Conservation (phyloP, 2,113 vertebrate species). For the Daubentonia madagascariensis region DNA sequence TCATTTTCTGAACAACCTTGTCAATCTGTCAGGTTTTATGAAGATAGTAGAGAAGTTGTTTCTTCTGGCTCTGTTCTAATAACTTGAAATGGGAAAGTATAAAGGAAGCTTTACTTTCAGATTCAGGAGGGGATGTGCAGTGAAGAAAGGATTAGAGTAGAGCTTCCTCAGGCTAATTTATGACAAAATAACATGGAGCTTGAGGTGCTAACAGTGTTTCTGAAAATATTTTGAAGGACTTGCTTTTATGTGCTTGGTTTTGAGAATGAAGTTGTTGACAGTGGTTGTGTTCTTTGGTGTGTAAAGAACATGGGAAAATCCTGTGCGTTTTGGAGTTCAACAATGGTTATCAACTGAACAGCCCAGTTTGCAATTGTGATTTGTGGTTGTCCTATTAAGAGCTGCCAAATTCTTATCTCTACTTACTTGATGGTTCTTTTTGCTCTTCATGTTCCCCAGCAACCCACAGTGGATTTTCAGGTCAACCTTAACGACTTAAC, state of each 20-base stretch:
- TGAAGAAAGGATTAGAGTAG: neutral
- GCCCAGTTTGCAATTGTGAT: neutral
- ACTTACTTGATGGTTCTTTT: neutral
- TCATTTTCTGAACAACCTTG: neutral
- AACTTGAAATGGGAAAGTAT: neutral
- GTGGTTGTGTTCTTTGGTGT: constrained; percentile 1
- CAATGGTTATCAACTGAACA: neutral
- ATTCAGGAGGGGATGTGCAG: neutral
- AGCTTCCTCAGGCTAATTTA: neutral
- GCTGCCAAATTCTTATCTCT: neutral
- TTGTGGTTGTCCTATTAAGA: neutral
- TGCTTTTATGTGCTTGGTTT: neutral
- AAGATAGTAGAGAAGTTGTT: neutral
- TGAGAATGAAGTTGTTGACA: neutral
- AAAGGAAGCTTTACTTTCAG: neutral
- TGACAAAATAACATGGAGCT: neutral
- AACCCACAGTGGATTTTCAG: neutral
- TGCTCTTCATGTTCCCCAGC: neutral
- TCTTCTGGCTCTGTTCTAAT: neutral
- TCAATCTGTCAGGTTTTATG: neutral
- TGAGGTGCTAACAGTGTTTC: neutral
- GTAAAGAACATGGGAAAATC: neutral
- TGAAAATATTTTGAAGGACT: neutral
- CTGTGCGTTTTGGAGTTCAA: neutral
- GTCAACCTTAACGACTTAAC: neutral